Evolutionary conservation across 2,113 vertebrate genomes (phyloP), one percentile per base, ranked within the genome.

Genomic region (Piaya cayana): DNA sequence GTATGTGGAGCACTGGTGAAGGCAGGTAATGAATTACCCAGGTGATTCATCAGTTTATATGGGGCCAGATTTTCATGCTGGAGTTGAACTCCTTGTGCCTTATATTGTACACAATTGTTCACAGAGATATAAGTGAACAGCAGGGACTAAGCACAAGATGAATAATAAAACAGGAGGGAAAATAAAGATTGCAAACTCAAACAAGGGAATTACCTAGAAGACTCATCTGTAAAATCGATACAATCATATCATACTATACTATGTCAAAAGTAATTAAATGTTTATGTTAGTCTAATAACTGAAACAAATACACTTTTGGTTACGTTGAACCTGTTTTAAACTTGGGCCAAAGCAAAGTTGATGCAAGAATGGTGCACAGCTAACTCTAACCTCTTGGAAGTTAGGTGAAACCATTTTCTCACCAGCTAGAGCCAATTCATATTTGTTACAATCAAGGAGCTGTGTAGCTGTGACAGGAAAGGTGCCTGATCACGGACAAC

Each of bases 191-290:
- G 55, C 36, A 77, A 77, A 74, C 37, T 18, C 55, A 82, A 74
- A 92, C 52, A 79, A 62, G 47, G 71, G 83, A 83, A 88, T 86
- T 15, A 80, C 42, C 45, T 58, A 50, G n/a, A 86, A 92, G 42
- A 58, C 11, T 50, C 45, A 92, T 69, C 68, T 88, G n/a, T 87
- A 86, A 92, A 90, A 95, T 90, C 88, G 62, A 43, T 83, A 80
- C 22, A 88, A 17, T 20, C 2, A 1, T 65, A 65, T 80, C 36
- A 62, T 58, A 27, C 2, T 11, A 32, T 63, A 20, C 26, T 55
- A 85, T 34, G 17, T 94, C 42, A 86, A 15, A 89, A 82, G 34
- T 65, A 82, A 53, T 65, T 85, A 1, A 1, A 29, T 53, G 12
- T 30, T 68, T 65, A 16, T 15, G 5, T 88, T 82, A 80, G 49